A percentile compares a stretch with the other conserved stretches of the same genome.
Evolutionary conservation across 2,888 invertebrate species (phyloP).

Genomic region (Alloscopus bannaensis): DNA sequence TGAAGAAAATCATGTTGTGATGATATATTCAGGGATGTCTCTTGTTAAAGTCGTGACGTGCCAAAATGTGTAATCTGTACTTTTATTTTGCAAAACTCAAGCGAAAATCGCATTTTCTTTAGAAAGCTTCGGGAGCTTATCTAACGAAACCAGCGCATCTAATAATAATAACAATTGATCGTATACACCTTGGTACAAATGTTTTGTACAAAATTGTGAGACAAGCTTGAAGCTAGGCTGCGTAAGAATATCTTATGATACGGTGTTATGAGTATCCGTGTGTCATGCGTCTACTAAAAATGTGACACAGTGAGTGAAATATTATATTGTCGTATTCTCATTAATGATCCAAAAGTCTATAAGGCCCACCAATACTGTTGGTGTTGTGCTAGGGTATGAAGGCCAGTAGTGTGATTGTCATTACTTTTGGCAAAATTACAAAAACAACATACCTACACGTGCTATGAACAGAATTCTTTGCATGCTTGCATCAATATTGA

Average conservation of each 20-base stretch:
- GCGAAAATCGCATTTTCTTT: slow-evolving; percentile 57
- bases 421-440: slow-evolving; percentile 29
- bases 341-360: no score
- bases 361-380: slow-evolving; percentile 10
- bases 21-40: slow-evolving; percentile 37
- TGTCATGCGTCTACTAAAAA: no score
- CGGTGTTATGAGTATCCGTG: no score
- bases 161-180: no score
- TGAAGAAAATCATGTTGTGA: slow-evolving; percentile 17
- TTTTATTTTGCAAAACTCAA: slow-evolving; percentile 11
- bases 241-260: no score
- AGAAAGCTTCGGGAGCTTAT: slow-evolving; percentile 33
- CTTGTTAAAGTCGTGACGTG: slow-evolving; percentile 58
- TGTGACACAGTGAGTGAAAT: no score
- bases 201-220: no score
- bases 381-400: slow-evolving; percentile 41
- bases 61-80: slow-evolving; percentile 29
- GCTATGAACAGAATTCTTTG: slow-evolving; percentile 7
- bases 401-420: slow-evolving; percentile 59
- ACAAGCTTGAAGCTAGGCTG: no score
- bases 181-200: no score
- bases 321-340: no score
- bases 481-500: slow-evolving; percentile 47
- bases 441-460: slow-evolving; percentile 27
- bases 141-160: slow-evolving; percentile 3